phyloP scores from a whole-genome alignment of 2,888 invertebrate species.

The Galerucella calmariensis region DNA sequence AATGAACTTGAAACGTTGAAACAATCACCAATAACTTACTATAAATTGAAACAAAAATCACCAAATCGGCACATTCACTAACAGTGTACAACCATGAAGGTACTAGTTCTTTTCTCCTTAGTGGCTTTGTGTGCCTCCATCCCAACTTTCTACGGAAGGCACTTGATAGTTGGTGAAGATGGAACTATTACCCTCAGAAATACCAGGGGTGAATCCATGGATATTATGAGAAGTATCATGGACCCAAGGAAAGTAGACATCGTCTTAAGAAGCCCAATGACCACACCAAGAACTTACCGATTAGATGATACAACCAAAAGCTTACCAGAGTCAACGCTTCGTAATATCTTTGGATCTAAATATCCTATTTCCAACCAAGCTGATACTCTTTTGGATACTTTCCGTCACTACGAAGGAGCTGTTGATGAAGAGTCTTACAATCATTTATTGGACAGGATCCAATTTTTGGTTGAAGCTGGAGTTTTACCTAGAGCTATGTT shows the following conservation, averaged over 20 bases:
- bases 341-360: not conserved
- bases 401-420: constrained; percentile 12
- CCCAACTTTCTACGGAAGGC: not conserved
- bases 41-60: not conserved
- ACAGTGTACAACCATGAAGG: constrained; percentile 16
- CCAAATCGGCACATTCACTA: constrained; percentile 6
- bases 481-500: constrained; percentile 1
- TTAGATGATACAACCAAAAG: constrained; percentile 36
- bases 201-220: constrained; percentile 34
- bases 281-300: constrained; percentile 35
- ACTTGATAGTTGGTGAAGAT: constrained; percentile 39
- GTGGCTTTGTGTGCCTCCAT: constrained; percentile 12
- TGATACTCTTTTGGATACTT: constrained; percentile 2
- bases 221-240: constrained; percentile 34
- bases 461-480: constrained; percentile 16
- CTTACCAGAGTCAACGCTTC: not conserved
- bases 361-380: constrained; percentile 17
- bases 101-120: constrained; percentile 14
- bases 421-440: constrained; percentile 11
- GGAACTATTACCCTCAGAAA: constrained; percentile 41
- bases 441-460: not conserved
- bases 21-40: not conserved
- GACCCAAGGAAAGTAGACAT: constrained; percentile 36
- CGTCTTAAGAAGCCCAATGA: constrained; percentile 38
- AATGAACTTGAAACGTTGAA: not conserved